Evolutionary conservation across 2,113 vertebrate genomes (phyloP), one percentile per base, ranked within the genome.

Genomic region (Rhagologus leucostigma): DNA sequence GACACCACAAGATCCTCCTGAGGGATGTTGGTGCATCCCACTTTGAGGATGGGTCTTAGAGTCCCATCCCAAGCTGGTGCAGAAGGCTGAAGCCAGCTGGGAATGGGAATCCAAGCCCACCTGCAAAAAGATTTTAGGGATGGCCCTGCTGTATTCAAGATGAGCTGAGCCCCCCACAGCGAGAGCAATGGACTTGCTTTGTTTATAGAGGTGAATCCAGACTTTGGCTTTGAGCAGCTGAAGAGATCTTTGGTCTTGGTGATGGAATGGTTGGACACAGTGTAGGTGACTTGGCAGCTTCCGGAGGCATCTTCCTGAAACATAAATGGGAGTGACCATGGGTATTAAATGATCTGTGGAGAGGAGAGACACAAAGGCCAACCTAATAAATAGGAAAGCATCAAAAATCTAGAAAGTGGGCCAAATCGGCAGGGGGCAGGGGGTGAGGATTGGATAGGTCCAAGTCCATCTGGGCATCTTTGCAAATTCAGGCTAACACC

Each of bases 291-390:
- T 42, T 49, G 80, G 83, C 98, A 98, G 83, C 62, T 97, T 18
- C 98, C 98, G 0, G 97, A 97, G 59, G 67, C 32, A 0, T 98
- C 97, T 52, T 97, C 96, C 98, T 98, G 87, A 83, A 97, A 87
- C 9, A 35, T 42, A 88, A 22, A 67, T 0, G 2, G 27, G 73
- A 55, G 37, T 37, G 32, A 46, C 41, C 7, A 1, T 3, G 33
- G 27, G 22, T 15, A 2, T 52, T 33, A 23, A 44, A 53, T 0
- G 5, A 16, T 33, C 39, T 16, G 6, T 32, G 63, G 23, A 23
- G 42, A 50, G 35, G 11, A 59, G 24, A 74, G 44, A 20, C 10
- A n/a, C 16, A 56, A 44, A 81, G 63, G 16, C n/a, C n/a, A 65
- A 67, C 29, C 10, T 8, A 29, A 35, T 6, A 27, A 46, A 33